Percentiles rank a stretch among this genome's conserved stretches.
Conservation (phyloP, 2,888 invertebrate genomes). For the Yponomeuta malinellus region DNA sequence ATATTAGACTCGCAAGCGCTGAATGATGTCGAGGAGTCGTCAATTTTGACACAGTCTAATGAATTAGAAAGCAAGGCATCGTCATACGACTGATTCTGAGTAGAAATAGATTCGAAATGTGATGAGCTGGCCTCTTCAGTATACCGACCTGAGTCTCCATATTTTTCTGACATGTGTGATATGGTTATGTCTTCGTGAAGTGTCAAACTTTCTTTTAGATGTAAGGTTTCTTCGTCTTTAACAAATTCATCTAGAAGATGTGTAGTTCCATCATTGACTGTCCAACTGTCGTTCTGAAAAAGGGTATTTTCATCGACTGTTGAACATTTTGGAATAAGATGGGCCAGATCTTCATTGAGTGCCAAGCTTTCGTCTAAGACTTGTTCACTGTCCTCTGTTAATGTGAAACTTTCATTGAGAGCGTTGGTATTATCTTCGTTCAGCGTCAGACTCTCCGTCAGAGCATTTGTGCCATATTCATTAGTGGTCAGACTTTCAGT, state of each 20-base stretch:
- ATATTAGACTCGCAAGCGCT: slow-evolving; percentile 6
- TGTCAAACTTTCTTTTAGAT: background rate
- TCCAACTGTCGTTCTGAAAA: background rate
- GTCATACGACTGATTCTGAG: slow-evolving; percentile 31
- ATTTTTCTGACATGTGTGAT: slow-evolving; percentile 55
- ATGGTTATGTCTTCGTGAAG: background rate
- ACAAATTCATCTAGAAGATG: background rate
- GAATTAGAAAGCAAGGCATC: slow-evolving; percentile 63
- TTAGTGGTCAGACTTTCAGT: slow-evolving; percentile 35
- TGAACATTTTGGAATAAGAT: background rate
- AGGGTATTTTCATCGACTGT: background rate
- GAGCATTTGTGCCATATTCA: background rate
- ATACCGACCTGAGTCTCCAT: slow-evolving; percentile 55
- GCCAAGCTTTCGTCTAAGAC: background rate
- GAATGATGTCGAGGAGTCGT: slow-evolving; percentile 31
- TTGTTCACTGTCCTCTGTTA: background rate
- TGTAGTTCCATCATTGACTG: background rate
- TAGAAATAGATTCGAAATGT: slow-evolving; percentile 40
- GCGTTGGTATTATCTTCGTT: background rate
- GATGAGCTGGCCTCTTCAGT: slow-evolving; percentile 62
- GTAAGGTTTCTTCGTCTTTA: background rate
- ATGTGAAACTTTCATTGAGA: background rate
- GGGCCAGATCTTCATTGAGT: background rate
- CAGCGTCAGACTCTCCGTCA: background rate
- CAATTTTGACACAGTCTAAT: slow-evolving; percentile 48